phyloP scores from a whole-genome alignment of 2,888 invertebrate species.

The Coenonympha arcania region DNA sequence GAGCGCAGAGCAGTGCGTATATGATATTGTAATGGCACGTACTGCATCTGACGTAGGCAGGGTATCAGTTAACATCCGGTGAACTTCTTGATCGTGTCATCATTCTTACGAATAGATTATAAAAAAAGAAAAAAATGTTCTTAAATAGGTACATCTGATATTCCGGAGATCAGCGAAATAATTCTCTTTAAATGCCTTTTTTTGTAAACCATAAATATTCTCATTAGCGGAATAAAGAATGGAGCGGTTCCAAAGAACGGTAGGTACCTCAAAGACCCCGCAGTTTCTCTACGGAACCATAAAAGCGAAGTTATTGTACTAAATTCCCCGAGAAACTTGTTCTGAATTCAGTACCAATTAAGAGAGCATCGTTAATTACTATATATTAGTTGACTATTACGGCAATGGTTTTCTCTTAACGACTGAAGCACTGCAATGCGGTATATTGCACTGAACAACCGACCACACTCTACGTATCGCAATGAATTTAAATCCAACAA shows the following conservation, averaged over 20 bases:
- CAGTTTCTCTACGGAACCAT: slow-evolving; percentile 3
- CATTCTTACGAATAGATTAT: no score
- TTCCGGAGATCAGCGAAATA: no score
- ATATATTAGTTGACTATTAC: slow-evolving; percentile 32
- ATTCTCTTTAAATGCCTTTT: no score
- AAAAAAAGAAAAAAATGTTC: no score
- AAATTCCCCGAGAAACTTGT: slow-evolving; percentile 19
- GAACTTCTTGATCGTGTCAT: no score
- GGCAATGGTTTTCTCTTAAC: slow-evolving; percentile 30
- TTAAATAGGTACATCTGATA: no score
- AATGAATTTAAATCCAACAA: slow-evolving; percentile 24
- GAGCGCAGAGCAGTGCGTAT: no score
- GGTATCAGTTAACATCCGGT: no score
- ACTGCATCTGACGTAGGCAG: no score
- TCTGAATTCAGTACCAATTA: slow-evolving; percentile 27
- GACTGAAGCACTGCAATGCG: slow-evolving; percentile 32
- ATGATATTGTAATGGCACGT: no score
- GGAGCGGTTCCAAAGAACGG: neutral
- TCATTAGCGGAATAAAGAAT: neutral
- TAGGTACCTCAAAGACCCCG: neutral
- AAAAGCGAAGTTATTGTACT: slow-evolving; percentile 14
- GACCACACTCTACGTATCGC: slow-evolving; percentile 25
- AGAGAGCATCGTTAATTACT: slow-evolving; percentile 32
- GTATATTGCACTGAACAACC: slow-evolving; percentile 30
- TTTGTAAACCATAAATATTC: no score